Percentiles rank a stretch among this genome's conserved stretches.
These are phyloP conservation scores for Danionella cerebrum DNA, from an alignment of 2,113 vertebrate genomes.

Conservation along the genomic window DNA sequence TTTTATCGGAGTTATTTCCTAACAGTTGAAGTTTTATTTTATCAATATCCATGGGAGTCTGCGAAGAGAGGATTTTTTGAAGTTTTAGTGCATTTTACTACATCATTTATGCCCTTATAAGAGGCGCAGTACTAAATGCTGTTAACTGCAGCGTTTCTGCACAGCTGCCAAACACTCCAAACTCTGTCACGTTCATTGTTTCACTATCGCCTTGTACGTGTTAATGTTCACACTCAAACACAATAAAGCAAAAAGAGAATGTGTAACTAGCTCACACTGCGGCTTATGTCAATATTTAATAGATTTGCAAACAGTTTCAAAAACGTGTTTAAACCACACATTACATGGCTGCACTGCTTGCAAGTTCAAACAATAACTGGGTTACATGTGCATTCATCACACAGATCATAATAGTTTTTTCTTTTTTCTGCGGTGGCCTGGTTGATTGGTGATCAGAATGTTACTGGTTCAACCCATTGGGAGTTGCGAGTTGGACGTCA, in stretches of 20 bases:
- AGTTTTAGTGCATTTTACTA: neutral
- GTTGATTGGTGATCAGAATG: no score
- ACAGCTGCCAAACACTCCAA: constrained; percentile 3
- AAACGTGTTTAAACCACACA: neutral
- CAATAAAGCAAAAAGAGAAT: neutral
- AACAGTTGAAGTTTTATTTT: no score
- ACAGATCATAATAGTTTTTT: no score
- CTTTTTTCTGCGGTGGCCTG: no score
- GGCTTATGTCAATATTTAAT: neutral
- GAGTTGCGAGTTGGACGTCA: no score
- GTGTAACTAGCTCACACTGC: neutral
- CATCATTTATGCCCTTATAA: neutral
- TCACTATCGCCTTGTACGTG: neutral
- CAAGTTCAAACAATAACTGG: no score
- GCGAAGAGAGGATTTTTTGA: neutral
- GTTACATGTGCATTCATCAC: no score
- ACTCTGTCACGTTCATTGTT: neutral
- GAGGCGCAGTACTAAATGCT: neutral
- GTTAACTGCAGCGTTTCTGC: neutral
- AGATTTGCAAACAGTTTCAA: neutral
- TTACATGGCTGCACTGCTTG: no score
- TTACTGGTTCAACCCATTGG: no score
- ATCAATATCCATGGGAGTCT: no score
- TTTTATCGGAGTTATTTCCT: no score
- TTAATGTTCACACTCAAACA: constrained; percentile 5